A percentile compares a stretch with the other conserved stretches of the same genome.
phyloP scores from a whole-genome alignment of 2,888 invertebrate species.

The Pyrochroa serraticornis region DNA sequence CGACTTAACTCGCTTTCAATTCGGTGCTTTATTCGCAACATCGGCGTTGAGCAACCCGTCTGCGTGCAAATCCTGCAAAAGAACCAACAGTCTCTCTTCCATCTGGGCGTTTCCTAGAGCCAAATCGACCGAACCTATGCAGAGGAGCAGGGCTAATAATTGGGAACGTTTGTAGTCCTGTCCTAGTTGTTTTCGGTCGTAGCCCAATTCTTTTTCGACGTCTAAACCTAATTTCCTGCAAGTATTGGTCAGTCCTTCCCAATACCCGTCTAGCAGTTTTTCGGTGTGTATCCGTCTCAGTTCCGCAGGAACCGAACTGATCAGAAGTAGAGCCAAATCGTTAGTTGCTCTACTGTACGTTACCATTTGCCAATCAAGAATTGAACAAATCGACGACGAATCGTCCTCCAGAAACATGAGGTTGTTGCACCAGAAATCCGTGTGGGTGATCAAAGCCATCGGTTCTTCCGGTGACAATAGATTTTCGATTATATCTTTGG shows the following conservation, averaged over 20 bases:
- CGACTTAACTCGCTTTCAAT: too few species aligned
- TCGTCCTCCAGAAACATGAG: slow-evolving; percentile 68
- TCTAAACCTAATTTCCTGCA: slow-evolving; percentile 68
- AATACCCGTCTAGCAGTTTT: slow-evolving; percentile 72
- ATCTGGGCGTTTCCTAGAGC: slow-evolving; percentile 78
- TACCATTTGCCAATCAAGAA: slow-evolving; percentile 86
- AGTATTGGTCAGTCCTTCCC: slow-evolving; percentile 67
- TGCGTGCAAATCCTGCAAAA: slow-evolving; percentile 73
- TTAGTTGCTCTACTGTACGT: slow-evolving; percentile 79
- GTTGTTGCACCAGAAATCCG: slow-evolving; percentile 86
- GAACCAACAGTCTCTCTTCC: slow-evolving; percentile 75
- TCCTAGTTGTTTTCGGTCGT: slow-evolving; percentile 61
- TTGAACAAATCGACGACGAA: slow-evolving; percentile 66
- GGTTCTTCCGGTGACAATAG: slow-evolving; percentile 75
- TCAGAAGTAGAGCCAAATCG: slow-evolving; percentile 74
- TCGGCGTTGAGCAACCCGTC: slow-evolving; percentile 67
- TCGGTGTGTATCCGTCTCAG: slow-evolving; percentile 69
- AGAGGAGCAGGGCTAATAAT: slow-evolving; percentile 74
- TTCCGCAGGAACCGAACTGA: slow-evolving; percentile 76
- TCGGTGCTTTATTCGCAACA: slow-evolving; percentile 30
- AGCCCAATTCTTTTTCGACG: slow-evolving; percentile 63
- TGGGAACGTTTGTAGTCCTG: slow-evolving; percentile 70
- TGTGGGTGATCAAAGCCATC: slow-evolving; percentile 77
- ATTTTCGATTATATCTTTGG: slow-evolving; percentile 74
- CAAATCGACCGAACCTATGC: slow-evolving; percentile 82